phyloP scores from a whole-genome alignment of 2,797 vertebrate species.

The Rhodeus uyekii region DNA sequence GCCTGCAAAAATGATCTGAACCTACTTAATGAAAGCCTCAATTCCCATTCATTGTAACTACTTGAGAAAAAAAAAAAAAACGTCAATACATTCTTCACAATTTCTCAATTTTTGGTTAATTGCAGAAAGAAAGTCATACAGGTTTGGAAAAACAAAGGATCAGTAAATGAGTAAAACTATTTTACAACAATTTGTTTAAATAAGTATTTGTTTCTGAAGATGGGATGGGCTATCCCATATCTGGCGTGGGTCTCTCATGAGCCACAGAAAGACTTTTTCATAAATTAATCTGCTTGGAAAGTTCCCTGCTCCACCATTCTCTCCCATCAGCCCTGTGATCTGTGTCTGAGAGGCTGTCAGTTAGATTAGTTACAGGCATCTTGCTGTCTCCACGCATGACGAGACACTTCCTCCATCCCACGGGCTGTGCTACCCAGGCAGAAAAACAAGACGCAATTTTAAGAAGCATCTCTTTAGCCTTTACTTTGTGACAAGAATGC shows the following conservation, averaged over 20 bases:
- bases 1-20: not conserved
- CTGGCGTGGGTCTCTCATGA: conserved; percentile 49
- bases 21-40: not conserved
- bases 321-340: conserved; percentile 65
- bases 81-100: not conserved
- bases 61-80: not conserved
- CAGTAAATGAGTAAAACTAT: not conserved
- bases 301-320: conserved; percentile 64
- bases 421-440: conserved; percentile 53
- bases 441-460: conserved; percentile 36
- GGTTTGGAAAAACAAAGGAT: not conserved
- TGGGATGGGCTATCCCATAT: conserved; percentile 57
- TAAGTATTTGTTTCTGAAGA: conserved; percentile 59
- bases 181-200: conserved; percentile 52
- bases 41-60: not conserved
- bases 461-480: conserved; percentile 51
- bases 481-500: conserved; percentile 3
- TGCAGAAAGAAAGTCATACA: not conserved
- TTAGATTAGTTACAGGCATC: conserved; percentile 76
- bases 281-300: conserved; percentile 66
- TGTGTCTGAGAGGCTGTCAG: conserved; percentile 75
- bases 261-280: conserved; percentile 58
- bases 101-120: not conserved
- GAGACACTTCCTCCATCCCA: conserved; percentile 64
- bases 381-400: conserved; percentile 70